These are phyloP conservation scores for Menidia menidia DNA, from an alignment of 2,797 vertebrate species.

Conservation along the genomic window DNA sequence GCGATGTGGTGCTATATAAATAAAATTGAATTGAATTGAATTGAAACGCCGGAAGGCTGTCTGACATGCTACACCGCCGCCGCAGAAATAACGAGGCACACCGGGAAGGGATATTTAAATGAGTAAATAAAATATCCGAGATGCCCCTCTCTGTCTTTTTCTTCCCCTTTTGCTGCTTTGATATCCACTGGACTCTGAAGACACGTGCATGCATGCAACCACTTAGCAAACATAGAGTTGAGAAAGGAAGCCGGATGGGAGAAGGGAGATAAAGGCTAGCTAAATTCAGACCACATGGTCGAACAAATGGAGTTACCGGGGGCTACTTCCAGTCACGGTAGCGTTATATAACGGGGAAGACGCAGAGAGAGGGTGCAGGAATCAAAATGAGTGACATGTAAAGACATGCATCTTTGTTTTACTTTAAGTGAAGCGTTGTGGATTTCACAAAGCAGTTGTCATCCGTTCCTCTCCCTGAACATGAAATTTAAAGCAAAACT, in stretches of 20 bases:
- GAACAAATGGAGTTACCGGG: constrained; percentile 66
- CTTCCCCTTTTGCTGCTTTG: constrained; percentile 8
- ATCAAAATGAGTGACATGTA: constrained; percentile 14
- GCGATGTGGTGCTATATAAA: no score
- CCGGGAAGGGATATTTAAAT: constrained; percentile 31
- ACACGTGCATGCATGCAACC: constrained; percentile 71
- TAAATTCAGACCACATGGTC: constrained; percentile 82
- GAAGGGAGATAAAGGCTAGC: constrained; percentile 70
- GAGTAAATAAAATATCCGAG: constrained; percentile 48
- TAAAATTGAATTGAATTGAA: constrained; percentile 3
- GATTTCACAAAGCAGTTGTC: no score
- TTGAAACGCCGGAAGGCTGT: constrained; percentile 19
- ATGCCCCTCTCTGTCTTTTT: not conserved
- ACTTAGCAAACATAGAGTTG: constrained; percentile 65
- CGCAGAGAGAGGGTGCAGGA: constrained; percentile 13
- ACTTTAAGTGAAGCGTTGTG: no score
- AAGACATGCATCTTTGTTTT: no score
- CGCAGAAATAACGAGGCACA: constrained; percentile 38
- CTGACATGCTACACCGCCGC: constrained; percentile 9
- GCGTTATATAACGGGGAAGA: constrained; percentile 53
- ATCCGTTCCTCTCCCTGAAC: no score
- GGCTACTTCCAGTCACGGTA: constrained; percentile 78
- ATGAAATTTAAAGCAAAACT: no score
- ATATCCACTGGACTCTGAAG: constrained; percentile 46
- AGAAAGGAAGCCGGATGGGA: constrained; percentile 77